These are phyloP conservation scores for Fragum fragum DNA, from an alignment of 2,888 invertebrate species.

Conservation along the genomic window DNA sequence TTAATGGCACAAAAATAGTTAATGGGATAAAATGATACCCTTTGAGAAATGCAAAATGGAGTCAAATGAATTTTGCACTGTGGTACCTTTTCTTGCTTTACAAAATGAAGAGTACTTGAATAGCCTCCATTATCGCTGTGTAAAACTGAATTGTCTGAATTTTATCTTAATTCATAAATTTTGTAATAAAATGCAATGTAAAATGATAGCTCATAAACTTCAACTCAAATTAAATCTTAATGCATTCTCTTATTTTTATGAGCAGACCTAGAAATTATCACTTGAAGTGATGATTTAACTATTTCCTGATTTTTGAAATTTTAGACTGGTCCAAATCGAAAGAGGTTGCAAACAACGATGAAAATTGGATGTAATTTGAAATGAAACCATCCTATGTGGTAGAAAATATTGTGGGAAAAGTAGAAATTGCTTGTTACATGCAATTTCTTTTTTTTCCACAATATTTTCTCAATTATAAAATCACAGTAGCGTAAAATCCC, in stretches of 20 bases:
- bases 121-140: not conserved
- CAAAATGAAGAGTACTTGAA: not conserved
- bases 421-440: too few relatives aligned
- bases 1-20: not conserved
- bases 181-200: not conserved
- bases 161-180: constrained; percentile 1
- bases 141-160: not conserved
- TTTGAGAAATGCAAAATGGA: constrained; percentile 3
- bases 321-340: too few relatives aligned
- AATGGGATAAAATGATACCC: constrained; percentile 6
- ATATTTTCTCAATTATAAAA: too few relatives aligned
- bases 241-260: not conserved
- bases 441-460: too few relatives aligned
- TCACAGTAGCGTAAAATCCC: too few relatives aligned
- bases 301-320: too few relatives aligned
- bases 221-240: not conserved
- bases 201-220: not conserved
- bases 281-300: not conserved
- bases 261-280: not conserved
- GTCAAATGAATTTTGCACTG: not conserved
- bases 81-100: not conserved
- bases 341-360: too few relatives aligned
- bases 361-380: too few relatives aligned
- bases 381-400: too few relatives aligned
- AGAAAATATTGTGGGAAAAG: too few relatives aligned